These are phyloP conservation scores for Phallusia fumigata DNA, from an alignment of 23 tunicate genomes.

Conservation along the genomic window DNA sequence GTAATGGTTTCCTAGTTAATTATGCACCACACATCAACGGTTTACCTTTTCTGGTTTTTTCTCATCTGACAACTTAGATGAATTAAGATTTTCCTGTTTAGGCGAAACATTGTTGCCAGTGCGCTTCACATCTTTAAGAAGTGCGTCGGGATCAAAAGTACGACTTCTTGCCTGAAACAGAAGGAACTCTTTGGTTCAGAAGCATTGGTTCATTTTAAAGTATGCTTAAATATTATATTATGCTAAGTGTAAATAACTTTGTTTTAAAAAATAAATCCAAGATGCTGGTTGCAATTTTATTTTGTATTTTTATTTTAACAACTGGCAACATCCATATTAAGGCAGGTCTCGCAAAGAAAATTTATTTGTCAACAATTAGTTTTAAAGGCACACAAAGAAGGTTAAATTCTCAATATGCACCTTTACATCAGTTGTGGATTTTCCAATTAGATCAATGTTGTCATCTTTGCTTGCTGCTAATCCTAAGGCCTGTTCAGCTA, in stretches of 20 bases:
- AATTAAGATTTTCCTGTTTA: neutral
- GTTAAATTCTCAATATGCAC: neutral
- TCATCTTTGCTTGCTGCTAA: slow-evolving; percentile 1
- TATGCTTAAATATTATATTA: too few relatives aligned
- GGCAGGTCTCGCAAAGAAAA: too few relatives aligned
- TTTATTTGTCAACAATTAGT: neutral
- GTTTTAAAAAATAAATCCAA: neutral
- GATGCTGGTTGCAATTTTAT: neutral
- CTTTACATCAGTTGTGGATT: neutral
- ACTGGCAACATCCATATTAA: too few relatives aligned
- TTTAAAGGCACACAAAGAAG: neutral
- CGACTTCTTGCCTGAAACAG: slow-evolving; percentile 29
- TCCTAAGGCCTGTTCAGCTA: slow-evolving; percentile 21
- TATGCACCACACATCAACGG: too few relatives aligned
- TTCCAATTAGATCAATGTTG: neutral
- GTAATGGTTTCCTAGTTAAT: too few relatives aligned
- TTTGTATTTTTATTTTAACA: too few relatives aligned
- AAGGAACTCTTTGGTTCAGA: too few relatives aligned
- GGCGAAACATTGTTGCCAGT: neutral
- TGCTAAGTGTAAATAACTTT: too few relatives aligned
- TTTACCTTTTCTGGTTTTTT: too few relatives aligned
- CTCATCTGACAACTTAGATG: neutral
- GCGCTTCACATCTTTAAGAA: slow-evolving; percentile 28
- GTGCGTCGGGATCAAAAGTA: slow-evolving; percentile 36
- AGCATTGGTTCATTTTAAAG: too few relatives aligned